Evolutionary conservation across 2,797 vertebrate genomes (phyloP), one percentile per base, ranked within the genome.

Genomic region (Pseudopleuronectes americanus): DNA sequence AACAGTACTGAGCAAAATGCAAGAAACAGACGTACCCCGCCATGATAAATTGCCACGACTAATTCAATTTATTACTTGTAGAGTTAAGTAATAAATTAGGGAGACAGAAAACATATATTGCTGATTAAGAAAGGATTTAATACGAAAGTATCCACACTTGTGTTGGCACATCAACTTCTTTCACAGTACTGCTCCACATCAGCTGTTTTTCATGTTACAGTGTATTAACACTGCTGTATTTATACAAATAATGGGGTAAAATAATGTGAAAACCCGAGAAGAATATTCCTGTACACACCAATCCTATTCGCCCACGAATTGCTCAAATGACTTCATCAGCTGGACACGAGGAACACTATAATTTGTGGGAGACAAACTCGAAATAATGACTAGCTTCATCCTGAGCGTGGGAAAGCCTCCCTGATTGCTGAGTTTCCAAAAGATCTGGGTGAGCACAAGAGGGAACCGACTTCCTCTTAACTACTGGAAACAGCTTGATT

Each of bases 331-430:
- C 71, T 81, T 84, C 56, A 86, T 85, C 82, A 86, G 21, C 80
- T 89, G 80, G 85, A 88, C 61, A 65, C 8, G 4, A 54, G 33
- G 31, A 81, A 57, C n/a, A 3, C 75, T 77, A 54, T 85, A 77
- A 92, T 87, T 88, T 85, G 79, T 70, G 84, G 84, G 23, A 79
- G 64, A 56, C 28, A 57, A 70, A 79, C 33, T 49, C 54, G 60
- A 78, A 67, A 66, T 80, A 90, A 87, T 82, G 64, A 80, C 66
- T 71, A 71, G 65, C 57, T 70, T 67, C 64, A 72, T 82, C 68
- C 74, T 69, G 56, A 23, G 80, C 43, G 67, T 88, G 91, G 88
- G 91, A 93, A 90, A 76, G 54, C 64, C 31, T 84, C 21, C 54
- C 24, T 21, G 33, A 41, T 31, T 36, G 53, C 64, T 54, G 19